A percentile compares a stretch with the other conserved stretches of the same genome.
Conservation (phyloP, 2,797 vertebrate genomes). For the Thamnophis elegans region DNA sequence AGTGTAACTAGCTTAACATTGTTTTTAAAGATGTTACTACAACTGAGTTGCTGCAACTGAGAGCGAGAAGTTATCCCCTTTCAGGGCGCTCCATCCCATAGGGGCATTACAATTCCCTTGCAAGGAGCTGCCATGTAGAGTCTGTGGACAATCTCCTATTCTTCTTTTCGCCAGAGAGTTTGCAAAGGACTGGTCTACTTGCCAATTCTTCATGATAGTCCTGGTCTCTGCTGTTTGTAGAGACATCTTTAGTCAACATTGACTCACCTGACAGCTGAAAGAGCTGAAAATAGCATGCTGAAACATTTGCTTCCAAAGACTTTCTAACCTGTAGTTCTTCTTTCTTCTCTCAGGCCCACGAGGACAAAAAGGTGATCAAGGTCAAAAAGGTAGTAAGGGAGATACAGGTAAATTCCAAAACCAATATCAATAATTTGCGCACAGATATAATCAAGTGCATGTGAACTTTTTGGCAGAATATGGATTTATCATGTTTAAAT, state of each 20-base stretch:
- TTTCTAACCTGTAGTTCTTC: not conserved
- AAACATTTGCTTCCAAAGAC: not conserved
- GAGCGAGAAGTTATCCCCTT: not conserved
- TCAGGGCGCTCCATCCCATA: not conserved
- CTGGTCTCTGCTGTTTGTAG: not conserved
- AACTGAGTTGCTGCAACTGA: not conserved
- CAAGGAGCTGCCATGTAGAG: not conserved
- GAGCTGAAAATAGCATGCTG: not conserved
- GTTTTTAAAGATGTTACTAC: not conserved
- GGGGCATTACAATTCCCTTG: not conserved
- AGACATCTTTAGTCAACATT: not conserved
- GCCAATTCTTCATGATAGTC: not conserved
- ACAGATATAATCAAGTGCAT: not conserved
- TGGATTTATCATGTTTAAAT: not conserved
- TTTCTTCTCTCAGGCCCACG: constrained; percentile 32
- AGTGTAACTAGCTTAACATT: not conserved
- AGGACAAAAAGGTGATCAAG: constrained; percentile 46
- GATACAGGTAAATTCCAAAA: constrained; percentile 43
- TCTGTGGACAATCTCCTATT: not conserved
- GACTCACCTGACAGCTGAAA: not conserved
- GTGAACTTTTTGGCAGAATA: not conserved
- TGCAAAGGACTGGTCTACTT: not conserved
- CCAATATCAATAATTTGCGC: not conserved
- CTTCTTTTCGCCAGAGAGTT: not conserved
- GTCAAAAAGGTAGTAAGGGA: constrained; percentile 49